Base-by-base conservation (phyloP, 1,140 invertebrate species). In the Zophobas atratus region DNA sequence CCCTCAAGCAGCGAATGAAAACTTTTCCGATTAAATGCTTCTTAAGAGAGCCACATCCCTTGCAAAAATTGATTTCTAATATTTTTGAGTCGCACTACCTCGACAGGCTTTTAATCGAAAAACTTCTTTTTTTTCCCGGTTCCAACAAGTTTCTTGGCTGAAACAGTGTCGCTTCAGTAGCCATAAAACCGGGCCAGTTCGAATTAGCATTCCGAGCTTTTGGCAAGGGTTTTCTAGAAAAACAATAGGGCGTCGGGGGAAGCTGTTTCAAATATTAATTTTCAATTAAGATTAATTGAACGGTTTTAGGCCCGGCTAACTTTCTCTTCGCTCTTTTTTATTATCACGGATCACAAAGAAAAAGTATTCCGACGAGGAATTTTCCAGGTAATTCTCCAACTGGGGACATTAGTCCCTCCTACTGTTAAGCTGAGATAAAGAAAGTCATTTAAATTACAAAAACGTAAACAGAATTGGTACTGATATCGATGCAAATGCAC, bases 401-500 rank as follows among this genome's bases (percentile, higher is more conserved):
- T 57, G 2, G 39, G 60, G 6, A 60, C 56, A 60, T 60, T 60
- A 60, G 38, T 43, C 60, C 6, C 39, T 67, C 60, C 36, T 67
- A 43, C 60, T 48, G 60, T 41, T 32, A 67, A 67, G 33, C 43
- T 39, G 60, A 67, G 60, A 67, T 67, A 67, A 67, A 67, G 60
- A 67, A 60, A 67, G 60, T 67, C 60, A 67, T 67, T 67, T 67
- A 67, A 67, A 67, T 67, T 67, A 67, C 60, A 67, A 67, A 60
- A 67, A 67, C 60, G 60, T 67, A 67, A 67, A 67, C 60, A 67
- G 39, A 67, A 67, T 35, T 35, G 55, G 55, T 32, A 67, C 60
- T 67, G 60, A 67, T 67, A 67, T 67, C 60, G 38, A 67, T 67
- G 60, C 39, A 67, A 67, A 67, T 67, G 60, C 60, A 67, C 60